Conservation (phyloP, 1,140 invertebrate genomes). For the Lepidostoma basale region DNA sequence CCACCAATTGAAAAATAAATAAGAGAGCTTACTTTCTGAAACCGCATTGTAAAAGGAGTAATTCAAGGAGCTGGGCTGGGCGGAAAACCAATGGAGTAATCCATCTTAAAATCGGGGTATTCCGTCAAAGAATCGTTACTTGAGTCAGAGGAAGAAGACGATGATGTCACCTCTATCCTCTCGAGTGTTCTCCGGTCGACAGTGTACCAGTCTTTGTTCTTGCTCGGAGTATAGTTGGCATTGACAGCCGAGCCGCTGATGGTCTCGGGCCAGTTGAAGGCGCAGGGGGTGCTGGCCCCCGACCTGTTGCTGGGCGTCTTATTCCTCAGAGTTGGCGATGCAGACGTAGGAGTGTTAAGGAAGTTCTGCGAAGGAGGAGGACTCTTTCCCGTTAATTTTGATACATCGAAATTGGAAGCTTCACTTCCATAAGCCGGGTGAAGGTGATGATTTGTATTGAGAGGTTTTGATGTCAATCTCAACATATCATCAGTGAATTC, state of each 20-base stretch:
- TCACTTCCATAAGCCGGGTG: conserved; percentile 33
- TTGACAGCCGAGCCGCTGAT: conserved; percentile 26
- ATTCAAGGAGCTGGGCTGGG: conserved; percentile 56
- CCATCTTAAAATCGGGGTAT: conserved; percentile 41
- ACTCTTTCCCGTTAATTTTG: conserved; percentile 54
- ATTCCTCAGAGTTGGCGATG: neutral
- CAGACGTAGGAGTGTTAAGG: conserved; percentile 17
- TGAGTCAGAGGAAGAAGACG: conserved; percentile 23
- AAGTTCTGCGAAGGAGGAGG: conserved; percentile 55
- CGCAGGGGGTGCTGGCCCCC: neutral
- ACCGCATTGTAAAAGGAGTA: neutral
- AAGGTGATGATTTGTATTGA: conserved; percentile 19
- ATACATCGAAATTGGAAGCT: conserved; percentile 51
- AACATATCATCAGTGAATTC: conserved; percentile 18
- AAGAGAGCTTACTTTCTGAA: no score
- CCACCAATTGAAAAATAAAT: no score
- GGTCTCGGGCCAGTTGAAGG: conserved; percentile 32
- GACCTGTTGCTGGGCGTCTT: neutral
- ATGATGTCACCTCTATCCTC: neutral
- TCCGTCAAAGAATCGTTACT: conserved; percentile 27
- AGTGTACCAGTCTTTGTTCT: neutral
- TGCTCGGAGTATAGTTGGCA: neutral
- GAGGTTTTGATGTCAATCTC: conserved; percentile 13
- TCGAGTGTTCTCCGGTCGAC: neutral
- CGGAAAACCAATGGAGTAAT: conserved; percentile 52